Evolutionary conservation across 2,113 vertebrate genomes (phyloP).

Genomic region (Bothrops jararaca): DNA sequence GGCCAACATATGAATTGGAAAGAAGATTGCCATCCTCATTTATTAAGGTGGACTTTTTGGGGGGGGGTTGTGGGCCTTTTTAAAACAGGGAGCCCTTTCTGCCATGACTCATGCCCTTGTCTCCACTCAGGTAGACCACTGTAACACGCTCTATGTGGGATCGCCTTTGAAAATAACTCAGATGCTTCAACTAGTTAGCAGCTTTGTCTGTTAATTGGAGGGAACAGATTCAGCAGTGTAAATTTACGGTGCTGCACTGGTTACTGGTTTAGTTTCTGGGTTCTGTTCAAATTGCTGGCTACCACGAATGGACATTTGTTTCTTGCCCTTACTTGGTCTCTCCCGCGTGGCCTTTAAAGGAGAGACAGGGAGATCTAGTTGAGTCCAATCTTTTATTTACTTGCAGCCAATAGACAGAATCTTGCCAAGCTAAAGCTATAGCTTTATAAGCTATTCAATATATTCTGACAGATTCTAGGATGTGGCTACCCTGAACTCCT

Average conservation of each 20-base stretch:
- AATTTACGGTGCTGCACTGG: not conserved
- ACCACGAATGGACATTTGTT: not conserved
- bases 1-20: not conserved
- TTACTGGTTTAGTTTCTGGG: not conserved
- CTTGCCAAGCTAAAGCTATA: not conserved
- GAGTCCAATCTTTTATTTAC: not conserved
- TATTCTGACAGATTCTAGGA: not conserved
- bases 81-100: not conserved
- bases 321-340: not conserved
- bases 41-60: not conserved
- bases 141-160: not conserved
- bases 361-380: not conserved
- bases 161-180: not conserved
- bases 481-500: no score
- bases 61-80: not conserved
- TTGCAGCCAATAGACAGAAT: not conserved
- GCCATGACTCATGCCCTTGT: not conserved
- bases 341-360: not conserved
- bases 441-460: not conserved
- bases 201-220: not conserved
- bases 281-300: not conserved
- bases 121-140: not conserved
- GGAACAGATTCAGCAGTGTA: not conserved
- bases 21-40: not conserved
- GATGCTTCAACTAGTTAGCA: not conserved